These are phyloP conservation scores for Sceloporus undulatus DNA, from an alignment of 2,113 vertebrate genomes.

Conservation along the genomic window DNA sequence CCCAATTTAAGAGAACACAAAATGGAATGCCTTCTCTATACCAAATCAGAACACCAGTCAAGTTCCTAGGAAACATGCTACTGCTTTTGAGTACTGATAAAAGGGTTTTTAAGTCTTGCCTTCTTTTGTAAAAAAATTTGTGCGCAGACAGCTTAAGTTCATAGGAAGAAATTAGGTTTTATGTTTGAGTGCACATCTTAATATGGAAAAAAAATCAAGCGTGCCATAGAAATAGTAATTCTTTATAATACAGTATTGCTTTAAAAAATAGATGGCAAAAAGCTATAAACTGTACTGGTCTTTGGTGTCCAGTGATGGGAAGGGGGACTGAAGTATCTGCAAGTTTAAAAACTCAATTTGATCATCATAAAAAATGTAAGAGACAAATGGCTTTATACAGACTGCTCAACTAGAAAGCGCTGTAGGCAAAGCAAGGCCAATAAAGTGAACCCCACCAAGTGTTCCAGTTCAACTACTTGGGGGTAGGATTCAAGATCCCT, in stretches of 20 bases:
- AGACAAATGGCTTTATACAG: conserved; percentile 65
- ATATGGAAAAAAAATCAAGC: conserved; percentile 79
- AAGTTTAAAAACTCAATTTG: conserved; percentile 79
- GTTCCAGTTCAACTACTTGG: conserved; percentile 15
- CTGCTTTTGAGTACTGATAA: conserved; percentile 40
- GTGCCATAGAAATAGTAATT: conserved; percentile 82
- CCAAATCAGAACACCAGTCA: conserved; percentile 14
- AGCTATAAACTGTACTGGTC: conserved; percentile 84
- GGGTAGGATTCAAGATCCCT: conserved; percentile 30
- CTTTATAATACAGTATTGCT: conserved; percentile 90
- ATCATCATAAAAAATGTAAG: conserved; percentile 65
- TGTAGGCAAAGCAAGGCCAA: conserved; percentile 13
- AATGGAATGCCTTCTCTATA: conserved; percentile 57
- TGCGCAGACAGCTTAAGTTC: conserved; percentile 87
- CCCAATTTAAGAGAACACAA: conserved; percentile 34
- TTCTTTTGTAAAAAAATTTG: conserved; percentile 70
- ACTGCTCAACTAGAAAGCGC: conserved; percentile 51
- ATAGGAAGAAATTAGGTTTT: conserved; percentile 81
- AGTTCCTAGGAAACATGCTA: conserved; percentile 43
- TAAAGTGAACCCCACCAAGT: conserved; percentile 13
- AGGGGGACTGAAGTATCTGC: conserved; percentile 74
- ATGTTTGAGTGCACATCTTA: conserved; percentile 83
- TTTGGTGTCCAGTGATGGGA: conserved; percentile 84
- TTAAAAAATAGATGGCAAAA: conserved; percentile 85
- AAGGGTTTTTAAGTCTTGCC: conserved; percentile 61